These are phyloP conservation scores for Eupsilia transversa DNA, from an alignment of 2,888 invertebrate species.

Conservation along the genomic window DNA sequence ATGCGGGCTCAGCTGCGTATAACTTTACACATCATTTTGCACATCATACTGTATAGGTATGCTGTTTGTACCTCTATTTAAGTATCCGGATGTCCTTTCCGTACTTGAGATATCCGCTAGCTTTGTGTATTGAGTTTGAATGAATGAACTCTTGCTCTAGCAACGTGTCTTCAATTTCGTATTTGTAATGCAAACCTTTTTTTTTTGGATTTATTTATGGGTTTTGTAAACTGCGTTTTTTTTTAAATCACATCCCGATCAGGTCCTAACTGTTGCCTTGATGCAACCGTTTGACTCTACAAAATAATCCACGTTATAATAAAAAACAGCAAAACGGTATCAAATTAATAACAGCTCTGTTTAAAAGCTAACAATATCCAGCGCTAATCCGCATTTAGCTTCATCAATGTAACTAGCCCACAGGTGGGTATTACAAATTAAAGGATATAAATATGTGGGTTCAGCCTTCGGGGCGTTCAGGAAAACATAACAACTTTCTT, in stretches of 20 bases:
- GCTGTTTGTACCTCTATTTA: constrained; percentile 64
- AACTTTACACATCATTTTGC: constrained; percentile 74
- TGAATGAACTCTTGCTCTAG: constrained; percentile 43
- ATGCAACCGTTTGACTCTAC: neutral
- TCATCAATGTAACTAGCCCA: neutral
- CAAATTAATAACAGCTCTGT: constrained; percentile 1
- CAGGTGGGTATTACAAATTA: neutral
- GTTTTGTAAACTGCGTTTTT: neutral
- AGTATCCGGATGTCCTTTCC: constrained; percentile 78
- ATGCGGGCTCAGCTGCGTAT: constrained; percentile 88
- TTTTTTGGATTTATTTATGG: neutral
- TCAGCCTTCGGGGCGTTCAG: constrained; percentile 8
- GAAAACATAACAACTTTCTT: constrained; percentile 34
- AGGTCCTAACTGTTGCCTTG: neutral
- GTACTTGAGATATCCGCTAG: constrained; percentile 78
- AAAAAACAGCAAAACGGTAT: neutral
- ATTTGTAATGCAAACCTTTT: constrained; percentile 5
- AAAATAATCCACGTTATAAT: neutral
- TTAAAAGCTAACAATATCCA: constrained; percentile 9
- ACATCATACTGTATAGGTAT: constrained; percentile 64
- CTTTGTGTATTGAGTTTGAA: constrained; percentile 56
- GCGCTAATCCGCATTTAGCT: neutral
- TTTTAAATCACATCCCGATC: neutral
- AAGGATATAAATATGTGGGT: neutral
- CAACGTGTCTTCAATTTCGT: constrained; percentile 4